phyloP scores from a whole-genome alignment of 2,888 invertebrate genomes.

The Ectobius pallidus region DNA sequence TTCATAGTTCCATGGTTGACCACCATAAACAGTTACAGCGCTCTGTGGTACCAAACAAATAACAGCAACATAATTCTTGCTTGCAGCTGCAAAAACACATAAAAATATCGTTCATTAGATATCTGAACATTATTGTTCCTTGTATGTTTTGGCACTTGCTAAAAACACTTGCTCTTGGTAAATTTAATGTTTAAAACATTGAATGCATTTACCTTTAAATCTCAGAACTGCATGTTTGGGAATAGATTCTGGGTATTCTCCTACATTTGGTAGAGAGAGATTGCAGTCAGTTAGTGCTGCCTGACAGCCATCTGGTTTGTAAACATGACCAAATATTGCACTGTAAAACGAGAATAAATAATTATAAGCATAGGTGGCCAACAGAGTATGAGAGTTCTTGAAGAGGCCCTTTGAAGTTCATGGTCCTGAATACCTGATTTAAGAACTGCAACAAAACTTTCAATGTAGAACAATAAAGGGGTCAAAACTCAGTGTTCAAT shows the following conservation, averaged over 20 bases:
- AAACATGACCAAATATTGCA: slow-evolving; percentile 44
- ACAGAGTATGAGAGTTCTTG: too few relatives aligned
- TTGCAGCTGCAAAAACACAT: slow-evolving; percentile 44
- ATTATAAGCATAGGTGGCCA: too few relatives aligned
- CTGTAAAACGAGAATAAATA: slow-evolving; percentile 36
- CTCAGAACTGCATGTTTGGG: slow-evolving; percentile 50
- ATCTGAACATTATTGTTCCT: too few relatives aligned
- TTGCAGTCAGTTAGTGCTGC: slow-evolving; percentile 56
- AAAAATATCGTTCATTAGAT: not conserved
- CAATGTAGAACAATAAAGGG: too few relatives aligned
- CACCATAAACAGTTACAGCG: slow-evolving; percentile 47
- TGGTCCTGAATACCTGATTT: too few relatives aligned
- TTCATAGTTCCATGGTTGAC: slow-evolving; percentile 50
- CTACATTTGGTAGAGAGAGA: slow-evolving; percentile 58
- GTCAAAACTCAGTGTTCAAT: too few relatives aligned
- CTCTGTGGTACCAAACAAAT: slow-evolving; percentile 44
- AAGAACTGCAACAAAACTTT: too few relatives aligned
- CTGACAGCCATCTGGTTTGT: slow-evolving; percentile 44
- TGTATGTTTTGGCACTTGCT: too few relatives aligned
- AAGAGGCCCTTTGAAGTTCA: too few relatives aligned
- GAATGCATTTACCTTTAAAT: slow-evolving; percentile 25
- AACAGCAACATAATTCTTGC: slow-evolving; percentile 45
- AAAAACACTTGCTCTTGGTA: too few relatives aligned
- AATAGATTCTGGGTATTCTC: slow-evolving; percentile 54
- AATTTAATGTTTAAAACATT: too few relatives aligned